Evolutionary conservation across 2,888 invertebrate genomes (phyloP), one percentile per base, ranked within the genome.

Genomic region (Halictus quadricinctus): DNA sequence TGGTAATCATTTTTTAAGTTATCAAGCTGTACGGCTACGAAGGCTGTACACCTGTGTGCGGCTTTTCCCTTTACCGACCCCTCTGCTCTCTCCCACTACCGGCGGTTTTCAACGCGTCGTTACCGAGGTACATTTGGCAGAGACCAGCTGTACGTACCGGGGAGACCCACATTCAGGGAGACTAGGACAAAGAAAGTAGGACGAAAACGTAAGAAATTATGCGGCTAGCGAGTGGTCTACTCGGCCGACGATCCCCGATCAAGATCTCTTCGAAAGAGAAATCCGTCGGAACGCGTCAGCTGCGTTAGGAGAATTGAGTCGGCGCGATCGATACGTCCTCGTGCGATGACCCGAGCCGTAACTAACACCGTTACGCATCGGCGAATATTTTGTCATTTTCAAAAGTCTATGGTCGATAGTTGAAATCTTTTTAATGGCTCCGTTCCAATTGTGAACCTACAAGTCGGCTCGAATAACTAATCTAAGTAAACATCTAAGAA

Each of bases 121-220:
- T 58, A 74, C 70, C 29, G 48, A 66, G 66, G 76, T 79, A 58
- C 58, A 81, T 82, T 76, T 46, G 81, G 69, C 54, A 72, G 54
- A 76, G n/a, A 70, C 58, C 60, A 21, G 76, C 43, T 12, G 58
- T 29, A 15, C 8, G 18, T n/a, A 36, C 50, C 69, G 85, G 84
- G 88, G 85, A 78, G 87, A 90, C 91, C 91, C 90, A 91, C 91
- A 91, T 92, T 91, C 87, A 36, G 79, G 58, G 74, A 85, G 90
- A 89, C 91, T 90, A 91, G 91, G 89, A 84, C 91, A 85, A 90
- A 90, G 92, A 92, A 92, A 92, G 92, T 92, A 78, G 92, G 89
- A 88, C 92, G 81, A 74, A 81, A 66, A 74, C 29, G 70, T 72
- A 73, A 76, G 85, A 80, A 83, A 80, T 76, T n/a, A 64, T 75